Base-by-base conservation (phyloP, 2,888 invertebrate species). In the Scaptomyza tumidula region DNA sequence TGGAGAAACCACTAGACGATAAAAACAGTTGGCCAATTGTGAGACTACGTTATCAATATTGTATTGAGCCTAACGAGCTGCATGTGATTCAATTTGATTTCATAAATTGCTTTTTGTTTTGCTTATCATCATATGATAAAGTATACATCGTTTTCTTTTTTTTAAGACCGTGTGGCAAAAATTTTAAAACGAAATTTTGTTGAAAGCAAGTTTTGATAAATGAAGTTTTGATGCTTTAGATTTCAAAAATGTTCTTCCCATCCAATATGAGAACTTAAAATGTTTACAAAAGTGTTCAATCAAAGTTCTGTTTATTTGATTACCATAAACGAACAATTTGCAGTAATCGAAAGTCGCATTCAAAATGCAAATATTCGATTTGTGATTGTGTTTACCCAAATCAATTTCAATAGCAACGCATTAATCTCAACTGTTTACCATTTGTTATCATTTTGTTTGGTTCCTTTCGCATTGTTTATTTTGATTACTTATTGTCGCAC, bases 21-120 rank as follows among this genome's bases (percentile, higher is more conserved):
- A 58, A 74, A 63, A 58, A 37, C 52, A 10, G 45, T 70, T 19
- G 29, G 55, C 43, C 71, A 54, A 49, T 44, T 49, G 24, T 33
- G 10, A 33, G 27, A 41, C 39, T 14, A 31, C 16, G 41, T 73
- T 74, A 75, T 75, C 73, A 59, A 37, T 48, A 33, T 63, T 71
- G 13, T 29, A 19, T 16, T 37, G 35, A 43, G 33, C 29, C 44
- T 77, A 75, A 75, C 63, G 77, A 77, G 78, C 44, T 57, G 54
- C 74, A 77, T 68, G 75, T 75, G 75, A 75, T 67, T 45, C 48
- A 45, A 74, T 67, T 66, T 45, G 62, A 53, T 58, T 55, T 14
- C 29, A 24, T 35, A 10, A 59, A 52, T 60, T 44, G 39, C 9
- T 24, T 74, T 16, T 16, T 16, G 10, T 29, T 46, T n/a, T 43